These are phyloP conservation scores for Rhopalosiphum nymphaeae DNA, from an alignment of 2,888 invertebrate species.

Conservation along the genomic window DNA sequence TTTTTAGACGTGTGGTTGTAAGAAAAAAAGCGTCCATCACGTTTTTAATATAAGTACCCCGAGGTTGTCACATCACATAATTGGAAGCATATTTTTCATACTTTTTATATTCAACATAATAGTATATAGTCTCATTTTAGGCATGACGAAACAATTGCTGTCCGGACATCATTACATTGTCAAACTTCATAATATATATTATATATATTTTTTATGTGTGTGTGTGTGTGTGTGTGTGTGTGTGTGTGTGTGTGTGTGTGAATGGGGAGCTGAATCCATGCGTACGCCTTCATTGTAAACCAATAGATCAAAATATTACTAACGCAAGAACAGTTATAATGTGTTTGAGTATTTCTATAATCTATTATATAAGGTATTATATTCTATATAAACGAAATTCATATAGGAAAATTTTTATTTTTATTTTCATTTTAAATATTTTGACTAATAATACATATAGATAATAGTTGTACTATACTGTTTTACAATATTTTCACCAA, in stretches of 20 bases:
- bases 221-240: no score
- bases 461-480: not conserved
- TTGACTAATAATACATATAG: not conserved
- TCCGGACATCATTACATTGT: constrained; percentile 57
- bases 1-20: constrained; percentile 28
- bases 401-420: not conserved
- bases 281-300: constrained; percentile 30
- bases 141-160: constrained; percentile 53
- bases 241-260: not conserved
- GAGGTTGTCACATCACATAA: constrained; percentile 56
- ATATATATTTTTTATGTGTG: no score
- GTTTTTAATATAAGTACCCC: constrained; percentile 51
- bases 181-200: constrained; percentile 21
- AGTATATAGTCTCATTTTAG: constrained; percentile 50
- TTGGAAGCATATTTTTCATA: constrained; percentile 53
- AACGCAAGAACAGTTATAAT: constrained; percentile 46
- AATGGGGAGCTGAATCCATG: constrained; percentile 30
- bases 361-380: not conserved
- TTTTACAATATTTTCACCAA: not conserved
- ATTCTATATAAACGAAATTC: not conserved
- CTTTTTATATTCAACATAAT: constrained; percentile 56
- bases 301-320: constrained; percentile 42
- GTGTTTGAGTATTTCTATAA: not conserved
- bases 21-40: constrained; percentile 46
- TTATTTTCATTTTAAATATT: not conserved